Conservation (phyloP, 2,888 invertebrate genomes). For the Standfussiana lucernea region DNA sequence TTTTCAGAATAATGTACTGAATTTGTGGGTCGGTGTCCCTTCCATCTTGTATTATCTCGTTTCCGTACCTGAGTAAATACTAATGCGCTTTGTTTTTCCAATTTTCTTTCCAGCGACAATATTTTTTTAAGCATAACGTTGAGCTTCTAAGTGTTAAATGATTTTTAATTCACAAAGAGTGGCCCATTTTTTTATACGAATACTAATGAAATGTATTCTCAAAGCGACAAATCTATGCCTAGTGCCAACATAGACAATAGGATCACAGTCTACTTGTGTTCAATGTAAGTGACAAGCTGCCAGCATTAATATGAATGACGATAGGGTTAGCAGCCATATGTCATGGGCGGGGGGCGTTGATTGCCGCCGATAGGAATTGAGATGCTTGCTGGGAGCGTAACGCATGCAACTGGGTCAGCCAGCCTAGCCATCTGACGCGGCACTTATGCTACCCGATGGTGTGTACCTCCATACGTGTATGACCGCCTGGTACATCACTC, state of each 20-base stretch:
- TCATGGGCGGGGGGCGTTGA: constrained; percentile 58
- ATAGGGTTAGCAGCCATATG: constrained; percentile 55
- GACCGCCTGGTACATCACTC: constrained; percentile 2
- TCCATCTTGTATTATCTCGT: too few species aligned
- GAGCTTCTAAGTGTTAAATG: not conserved
- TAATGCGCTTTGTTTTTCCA: not conserved
- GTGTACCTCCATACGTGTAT: not conserved
- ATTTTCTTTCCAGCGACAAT: not conserved
- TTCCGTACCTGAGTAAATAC: not conserved
- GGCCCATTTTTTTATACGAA: not conserved
- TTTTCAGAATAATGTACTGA: too few species aligned
- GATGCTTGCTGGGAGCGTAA: constrained; percentile 58
- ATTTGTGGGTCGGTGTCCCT: too few species aligned
- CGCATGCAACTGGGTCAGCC: constrained; percentile 75
- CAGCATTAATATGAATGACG: constrained; percentile 59
- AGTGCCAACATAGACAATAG: not conserved
- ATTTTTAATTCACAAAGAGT: not conserved
- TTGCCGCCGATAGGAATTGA: constrained; percentile 59
- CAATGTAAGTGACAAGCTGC: constrained; percentile 37
- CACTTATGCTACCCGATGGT: constrained; percentile 21
- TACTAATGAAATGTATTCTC: not conserved
- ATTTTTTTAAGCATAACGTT: not conserved
- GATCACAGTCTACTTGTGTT: constrained; percentile 24
- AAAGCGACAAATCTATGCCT: not conserved
- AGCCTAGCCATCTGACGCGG: constrained; percentile 14